Evolutionary conservation across 2,797 vertebrate species (phyloP), one percentile per base, ranked within the genome.

Genomic region (Sebastes kiyomatsui): DNA sequence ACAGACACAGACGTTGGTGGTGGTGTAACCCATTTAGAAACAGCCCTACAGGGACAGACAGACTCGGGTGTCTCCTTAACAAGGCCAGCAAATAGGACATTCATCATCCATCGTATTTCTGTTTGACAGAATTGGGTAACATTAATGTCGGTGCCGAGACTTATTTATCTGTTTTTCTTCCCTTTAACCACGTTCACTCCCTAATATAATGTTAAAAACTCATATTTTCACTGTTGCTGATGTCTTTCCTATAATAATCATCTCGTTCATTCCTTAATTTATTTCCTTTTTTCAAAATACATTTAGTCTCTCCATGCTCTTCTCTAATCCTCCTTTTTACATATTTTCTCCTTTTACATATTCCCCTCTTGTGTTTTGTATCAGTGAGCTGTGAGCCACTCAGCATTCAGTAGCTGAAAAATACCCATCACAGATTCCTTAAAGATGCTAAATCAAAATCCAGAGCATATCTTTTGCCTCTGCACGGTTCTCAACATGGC

Each of bases 11-110:
- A 82, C 54, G 18, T 38, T 38, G 67, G 56, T 71, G 70, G 58
- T 54, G 74, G 78, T 82, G 78, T 85, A 92, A 90, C 91, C 89
- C 82, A 87, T 69, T 91, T 92, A 92, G 78, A 91, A 71, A 62
- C 11, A 61, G 46, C 65, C 85, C 81, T 68, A 33, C 62, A 81
- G 85, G 86, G 80, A 90, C 67, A 72, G 54, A 58, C 35, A 58
- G 73, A 79, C 67, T 56, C 4, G 0, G 66, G 32, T 76, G 75
- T 88, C 80, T 87, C 73, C 65, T 76, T 77, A 89, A 88, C 78
- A 87, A 87, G 82, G 75, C 79, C 68, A 75, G 62, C 71, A 92
- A 85, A 88, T 79, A 71, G 80, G 87, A 83, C 84, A 86, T 92
- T 90, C 28, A 75, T 88, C 84, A 77, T 78, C 79, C 66, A 13